A percentile compares a stretch with the other conserved stretches of the same genome.
phyloP scores from a whole-genome alignment of 2,888 invertebrate genomes.

The Coleophora deauratella region DNA sequence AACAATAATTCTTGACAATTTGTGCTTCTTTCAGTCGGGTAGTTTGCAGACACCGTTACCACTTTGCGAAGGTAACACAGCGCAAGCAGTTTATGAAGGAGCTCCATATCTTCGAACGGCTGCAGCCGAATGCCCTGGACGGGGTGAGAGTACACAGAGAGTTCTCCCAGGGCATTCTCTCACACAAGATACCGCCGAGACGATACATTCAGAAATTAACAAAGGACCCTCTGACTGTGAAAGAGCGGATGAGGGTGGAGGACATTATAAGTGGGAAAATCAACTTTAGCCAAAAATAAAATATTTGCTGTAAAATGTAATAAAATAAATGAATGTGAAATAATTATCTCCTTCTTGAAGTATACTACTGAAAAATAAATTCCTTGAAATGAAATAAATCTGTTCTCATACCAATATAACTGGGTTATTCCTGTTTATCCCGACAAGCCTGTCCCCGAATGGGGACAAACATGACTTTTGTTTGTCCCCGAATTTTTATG shows the following conservation, averaged over 20 bases:
- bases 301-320: not conserved
- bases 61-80: constrained; percentile 62
- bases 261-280: constrained; percentile 56
- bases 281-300: constrained; percentile 39
- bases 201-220: constrained; percentile 59
- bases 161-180: constrained; percentile 73
- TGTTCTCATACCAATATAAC: too few relatives aligned
- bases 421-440: too few relatives aligned
- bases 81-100: constrained; percentile 76
- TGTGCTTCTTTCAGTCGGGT: constrained; percentile 67
- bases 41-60: constrained; percentile 77
- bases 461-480: too few relatives aligned
- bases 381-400: too few relatives aligned
- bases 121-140: constrained; percentile 76
- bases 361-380: too few relatives aligned
- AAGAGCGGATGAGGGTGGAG: constrained; percentile 59
- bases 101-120: constrained; percentile 74
- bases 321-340: too few relatives aligned
- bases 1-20: too few relatives aligned
- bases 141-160: constrained; percentile 78
- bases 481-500: too few relatives aligned
- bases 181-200: constrained; percentile 61
- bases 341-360: too few relatives aligned
- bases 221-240: constrained; percentile 48
- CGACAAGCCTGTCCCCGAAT: too few relatives aligned